Base-by-base conservation (phyloP, 2,113 vertebrate species). In the Coreoperca whiteheadi region DNA sequence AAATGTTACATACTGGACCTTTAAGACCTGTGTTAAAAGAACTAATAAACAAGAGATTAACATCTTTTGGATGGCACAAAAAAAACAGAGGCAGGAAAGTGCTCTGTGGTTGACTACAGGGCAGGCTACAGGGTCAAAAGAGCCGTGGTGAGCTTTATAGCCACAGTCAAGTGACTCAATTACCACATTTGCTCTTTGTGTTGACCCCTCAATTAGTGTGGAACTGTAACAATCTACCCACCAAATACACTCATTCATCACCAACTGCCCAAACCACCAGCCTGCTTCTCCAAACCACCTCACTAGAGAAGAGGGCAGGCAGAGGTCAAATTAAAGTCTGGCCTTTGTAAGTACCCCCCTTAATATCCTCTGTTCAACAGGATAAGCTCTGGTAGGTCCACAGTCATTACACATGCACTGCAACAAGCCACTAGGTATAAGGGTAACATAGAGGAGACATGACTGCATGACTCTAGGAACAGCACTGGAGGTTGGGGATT, bases 171-270 rank as follows among this genome's bases (percentile, higher is more conserved):
- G 96, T 95, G 95, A 94, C 93, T 96, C 96, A 97, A 97, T 98
- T 97, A 98, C 93, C 95, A 85, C 95, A 96, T 97, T 96, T 96
- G 96, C 96, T 96, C 96, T 90, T 87, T 94, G 96, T 94, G 95
- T 94, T 97, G 97, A 96, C 94, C 94, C 94, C 95, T 96, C 97
- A 98, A 98, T 98, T 97, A 98, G 97, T 94, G 96, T 94, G 95
- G 96, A 95, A 95, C 97, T 96, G 97, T 97, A 97, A 97, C 97
- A 98, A 97, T 95, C 96, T 96, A 95, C 96, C 96, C 94, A 95
- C 95, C 96, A 96, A 98, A 97, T 95, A 96, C 96, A 96, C 96
- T 96, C 96, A 99, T 99, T 97, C 96, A 98, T 99, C 98, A 99
- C 96, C 76, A 93, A 93, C 96, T 96, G 96, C 95, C 96, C 88